phyloP scores from a whole-genome alignment of 2,113 vertebrate species.

The Platanista minor region DNA sequence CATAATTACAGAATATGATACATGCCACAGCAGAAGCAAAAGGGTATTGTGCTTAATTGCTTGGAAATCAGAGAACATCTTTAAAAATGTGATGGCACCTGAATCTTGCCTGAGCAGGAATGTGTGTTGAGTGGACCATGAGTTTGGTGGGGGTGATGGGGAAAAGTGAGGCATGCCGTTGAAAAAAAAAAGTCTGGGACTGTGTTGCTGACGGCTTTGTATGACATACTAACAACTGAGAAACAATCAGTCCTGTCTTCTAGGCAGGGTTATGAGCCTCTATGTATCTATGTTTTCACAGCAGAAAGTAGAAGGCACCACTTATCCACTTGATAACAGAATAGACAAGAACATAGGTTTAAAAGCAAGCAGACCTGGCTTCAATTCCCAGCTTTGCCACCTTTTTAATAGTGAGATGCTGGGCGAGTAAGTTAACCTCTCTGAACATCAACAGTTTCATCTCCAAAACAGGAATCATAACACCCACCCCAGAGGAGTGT shows the following conservation, averaged over 20 bases:
- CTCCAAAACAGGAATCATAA: background rate
- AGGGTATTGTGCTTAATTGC: background rate
- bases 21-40: background rate
- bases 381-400: background rate
- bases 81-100: background rate
- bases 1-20: background rate
- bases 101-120: background rate
- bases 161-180: too few species aligned
- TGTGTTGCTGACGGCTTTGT: too few species aligned
- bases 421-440: background rate
- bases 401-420: background rate
- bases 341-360: background rate
- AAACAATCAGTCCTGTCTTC: background rate
- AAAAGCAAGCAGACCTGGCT: background rate
- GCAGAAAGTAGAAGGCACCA: background rate
- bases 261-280: background rate
- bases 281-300: background rate
- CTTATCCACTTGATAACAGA: background rate
- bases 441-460: background rate
- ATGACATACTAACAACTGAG: background rate
- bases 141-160: background rate
- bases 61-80: background rate
- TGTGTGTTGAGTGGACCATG: fast-evolving
- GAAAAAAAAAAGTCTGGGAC: background rate
- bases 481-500: background rate